A percentile compares a stretch with the other conserved stretches of the same genome.
Conservation (phyloP, 1,140 invertebrate genomes). For the Drosophila ogumai region DNA sequence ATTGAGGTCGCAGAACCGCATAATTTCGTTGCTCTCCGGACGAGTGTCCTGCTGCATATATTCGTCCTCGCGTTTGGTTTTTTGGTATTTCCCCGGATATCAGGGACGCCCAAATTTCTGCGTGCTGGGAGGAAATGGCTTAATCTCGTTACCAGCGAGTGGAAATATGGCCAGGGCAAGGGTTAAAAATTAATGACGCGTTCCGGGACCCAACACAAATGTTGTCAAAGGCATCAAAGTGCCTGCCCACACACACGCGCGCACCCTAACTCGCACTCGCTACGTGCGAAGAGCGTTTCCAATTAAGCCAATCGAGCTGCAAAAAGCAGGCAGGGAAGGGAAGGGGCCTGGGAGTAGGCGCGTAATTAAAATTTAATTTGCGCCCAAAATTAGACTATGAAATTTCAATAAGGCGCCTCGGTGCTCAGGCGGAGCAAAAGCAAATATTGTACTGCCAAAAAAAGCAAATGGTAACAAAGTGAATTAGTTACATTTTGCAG, state of each 20-base stretch:
- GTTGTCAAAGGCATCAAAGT: constrained; percentile 63
- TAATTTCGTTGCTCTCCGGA: constrained; percentile 18
- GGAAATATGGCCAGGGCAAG: constrained; percentile 38
- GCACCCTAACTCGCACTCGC: background rate
- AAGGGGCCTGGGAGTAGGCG: constrained; percentile 24
- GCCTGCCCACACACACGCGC: constrained; percentile 20
- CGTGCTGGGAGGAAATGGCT: constrained; percentile 21
- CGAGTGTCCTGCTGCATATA: constrained; percentile 35
- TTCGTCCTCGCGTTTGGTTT: background rate
- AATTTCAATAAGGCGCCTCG: constrained; percentile 68
- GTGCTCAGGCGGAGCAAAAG: background rate
- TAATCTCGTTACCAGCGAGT: constrained; percentile 45
- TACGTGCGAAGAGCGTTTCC: constrained; percentile 32
- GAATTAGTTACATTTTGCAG: constrained; percentile 73
- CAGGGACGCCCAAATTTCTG: constrained; percentile 14
- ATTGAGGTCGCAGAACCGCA: constrained; percentile 26
- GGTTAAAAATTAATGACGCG: constrained; percentile 75
- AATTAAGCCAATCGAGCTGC: constrained; percentile 64
- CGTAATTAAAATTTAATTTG: constrained; percentile 80
- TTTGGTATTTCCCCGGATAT: constrained; percentile 21
- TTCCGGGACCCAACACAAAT: constrained; percentile 46
- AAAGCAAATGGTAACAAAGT: constrained; percentile 57
- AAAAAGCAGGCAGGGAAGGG: constrained; percentile 34
- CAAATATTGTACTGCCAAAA: constrained; percentile 24
- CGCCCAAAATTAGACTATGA: constrained; percentile 73